Base-by-base conservation (phyloP, 2,888 invertebrate species). In the Julus scandinavius region DNA sequence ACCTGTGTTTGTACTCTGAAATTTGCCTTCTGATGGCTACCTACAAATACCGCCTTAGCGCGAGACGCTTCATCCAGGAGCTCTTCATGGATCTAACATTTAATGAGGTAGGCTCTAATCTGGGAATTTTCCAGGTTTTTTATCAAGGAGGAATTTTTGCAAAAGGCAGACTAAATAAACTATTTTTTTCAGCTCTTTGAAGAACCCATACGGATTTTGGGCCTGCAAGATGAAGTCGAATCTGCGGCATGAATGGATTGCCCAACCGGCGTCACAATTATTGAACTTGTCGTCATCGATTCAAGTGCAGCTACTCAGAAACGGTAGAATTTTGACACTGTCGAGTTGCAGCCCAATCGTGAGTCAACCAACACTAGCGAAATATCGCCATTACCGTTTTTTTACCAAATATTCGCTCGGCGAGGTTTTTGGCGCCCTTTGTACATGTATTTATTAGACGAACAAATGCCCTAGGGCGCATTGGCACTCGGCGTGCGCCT, bases 1-100 rank as follows among this genome's bases (percentile, higher is more conserved):
- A 97, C 91, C 93, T 96, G 89, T 99, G 99, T 92, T 94, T 98
- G 29, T 99, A 97, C 93, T 98, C 97, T 0, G 98, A 99, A 92
- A 95, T 98, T 17, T 96, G 96, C 92, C 95, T 95, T 89, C 93
- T 96, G 88, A 93, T 98, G 88, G 95, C 96, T 0, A 94, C 95
- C 88, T 96, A 95, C 92, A 95, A 96, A 84, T 98, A 97, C 92
- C 95, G 97, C 91, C 93, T 98, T 91, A 94, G 95, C 89, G 95
- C 97, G 2, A 94, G 98, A 15, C 94, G 97, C 88, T 97, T 98
- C 92, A 93, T 99, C 50, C 98, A 99, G 92, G 99, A 99, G 92
- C 93, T 99, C 63, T 99, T 99, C 92, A 94, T 97, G 87, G 98
- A 98, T 91, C 94, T 96, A 41, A 94, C 94, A 91, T 97, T 96